Conservation (phyloP, 2,797 vertebrate species). For the Triplophysa bombifrons region DNA sequence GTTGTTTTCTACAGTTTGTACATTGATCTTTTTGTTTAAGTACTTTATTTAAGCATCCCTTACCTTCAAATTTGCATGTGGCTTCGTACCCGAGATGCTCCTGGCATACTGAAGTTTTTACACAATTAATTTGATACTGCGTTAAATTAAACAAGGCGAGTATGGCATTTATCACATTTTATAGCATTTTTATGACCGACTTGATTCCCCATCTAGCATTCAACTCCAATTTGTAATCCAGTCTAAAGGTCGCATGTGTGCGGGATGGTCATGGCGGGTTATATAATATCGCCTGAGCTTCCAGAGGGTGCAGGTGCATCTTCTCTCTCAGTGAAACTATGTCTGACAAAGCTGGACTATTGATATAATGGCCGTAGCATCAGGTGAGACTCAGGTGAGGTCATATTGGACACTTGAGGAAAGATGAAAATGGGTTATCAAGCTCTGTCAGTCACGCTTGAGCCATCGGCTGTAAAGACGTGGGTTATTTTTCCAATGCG, state of each 20-base stretch:
- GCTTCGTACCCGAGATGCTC: background rate
- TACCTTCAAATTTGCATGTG: background rate
- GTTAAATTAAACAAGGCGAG: conserved; percentile 5
- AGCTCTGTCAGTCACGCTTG: conserved; percentile 35
- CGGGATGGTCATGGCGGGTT: background rate
- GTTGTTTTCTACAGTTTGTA: conserved; percentile 5
- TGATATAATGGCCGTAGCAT: conserved; percentile 28
- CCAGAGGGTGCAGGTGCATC: conserved; percentile 23
- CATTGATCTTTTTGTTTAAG: background rate
- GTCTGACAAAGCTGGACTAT: conserved; percentile 25
- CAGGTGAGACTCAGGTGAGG: conserved; percentile 35
- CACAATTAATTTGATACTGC: background rate
- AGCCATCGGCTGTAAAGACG: conserved; percentile 25
- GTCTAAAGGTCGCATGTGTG: conserved; percentile 25
- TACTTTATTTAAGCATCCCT: background rate
- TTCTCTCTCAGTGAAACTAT: conserved; percentile 28
- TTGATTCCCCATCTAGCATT: conserved; percentile 18
- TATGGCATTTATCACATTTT: conserved; percentile 27
- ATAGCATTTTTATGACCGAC: conserved; percentile 10
- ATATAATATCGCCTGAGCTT: conserved; percentile 5
- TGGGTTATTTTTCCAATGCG: conserved; percentile 42
- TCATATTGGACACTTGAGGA: conserved; percentile 30
- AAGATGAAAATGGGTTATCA: conserved; percentile 34
- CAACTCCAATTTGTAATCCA: conserved; percentile 28
- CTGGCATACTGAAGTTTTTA: background rate